A percentile compares a stretch with the other conserved stretches of the same genome.
Conservation (phyloP, 2,113 vertebrate species). For the Sardina pilchardus region DNA sequence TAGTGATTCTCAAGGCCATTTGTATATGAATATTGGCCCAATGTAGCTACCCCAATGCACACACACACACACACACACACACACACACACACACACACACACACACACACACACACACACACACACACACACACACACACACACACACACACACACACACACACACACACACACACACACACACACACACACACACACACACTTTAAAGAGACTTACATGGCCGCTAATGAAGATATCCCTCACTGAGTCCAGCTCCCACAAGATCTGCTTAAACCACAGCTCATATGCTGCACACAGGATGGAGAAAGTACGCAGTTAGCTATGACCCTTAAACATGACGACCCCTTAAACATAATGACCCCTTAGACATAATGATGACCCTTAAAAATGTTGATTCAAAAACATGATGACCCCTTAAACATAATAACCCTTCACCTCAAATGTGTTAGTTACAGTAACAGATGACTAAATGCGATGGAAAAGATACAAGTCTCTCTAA, state of each 20-base stretch:
- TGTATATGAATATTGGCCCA: no score
- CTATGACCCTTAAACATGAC: neutral
- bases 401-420: neutral
- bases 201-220: slow-evolving; percentile 77
- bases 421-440: neutral
- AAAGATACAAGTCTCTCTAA: no score
- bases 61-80: no score
- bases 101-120: neutral
- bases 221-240: slow-evolving; percentile 88
- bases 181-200: neutral
- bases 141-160: neutral
- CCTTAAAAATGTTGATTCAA: no score
- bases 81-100: neutral
- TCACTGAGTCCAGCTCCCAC: slow-evolving; percentile 93
- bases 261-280: slow-evolving; percentile 98
- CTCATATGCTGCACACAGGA: slow-evolving; percentile 80
- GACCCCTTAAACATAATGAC: neutral
- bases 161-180: neutral
- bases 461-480: no score
- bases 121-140: neutral
- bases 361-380: neutral
- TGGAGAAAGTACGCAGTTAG: neutral
- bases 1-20: no score
- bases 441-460: no score
- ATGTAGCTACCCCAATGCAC: no score